These are phyloP conservation scores for Mellivora capensis DNA, from an alignment of 2,113 vertebrate genomes.

Conservation along the genomic window DNA sequence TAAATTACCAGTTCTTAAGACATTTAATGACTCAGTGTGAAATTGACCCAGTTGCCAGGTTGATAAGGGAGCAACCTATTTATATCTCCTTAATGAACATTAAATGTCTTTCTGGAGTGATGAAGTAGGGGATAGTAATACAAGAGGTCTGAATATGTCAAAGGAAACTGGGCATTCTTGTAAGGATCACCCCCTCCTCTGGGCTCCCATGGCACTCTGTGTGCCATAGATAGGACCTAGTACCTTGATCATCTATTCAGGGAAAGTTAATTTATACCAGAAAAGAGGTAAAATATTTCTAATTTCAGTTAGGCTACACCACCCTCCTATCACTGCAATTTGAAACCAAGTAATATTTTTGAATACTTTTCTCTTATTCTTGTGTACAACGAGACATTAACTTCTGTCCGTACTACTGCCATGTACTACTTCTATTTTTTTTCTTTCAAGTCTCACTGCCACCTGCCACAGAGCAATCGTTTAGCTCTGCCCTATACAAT, in stretches of 20 bases:
- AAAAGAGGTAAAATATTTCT: background rate
- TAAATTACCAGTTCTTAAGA: conserved; percentile 69
- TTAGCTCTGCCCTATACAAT: background rate
- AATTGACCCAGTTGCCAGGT: conserved; percentile 68
- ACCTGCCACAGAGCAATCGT: background rate
- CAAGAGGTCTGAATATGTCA: background rate
- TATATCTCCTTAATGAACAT: conserved; percentile 75
- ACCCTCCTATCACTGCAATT: background rate
- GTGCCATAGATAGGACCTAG: background rate
- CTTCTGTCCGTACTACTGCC: accelerated
- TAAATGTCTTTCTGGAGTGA: conserved; percentile 65
- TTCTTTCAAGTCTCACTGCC: background rate
- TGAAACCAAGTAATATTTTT: background rate
- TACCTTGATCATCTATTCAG: background rate
- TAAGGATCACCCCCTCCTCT: background rate
- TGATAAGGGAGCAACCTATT: conserved; percentile 72
- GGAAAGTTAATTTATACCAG: background rate
- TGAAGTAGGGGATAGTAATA: conserved; percentile 37
- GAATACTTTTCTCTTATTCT: background rate
- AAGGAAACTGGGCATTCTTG: background rate
- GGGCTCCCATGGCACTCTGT: background rate
- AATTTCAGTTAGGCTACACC: background rate
- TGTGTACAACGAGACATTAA: background rate
- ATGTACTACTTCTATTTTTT: background rate
- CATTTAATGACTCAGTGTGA: conserved; percentile 74